A percentile compares a stretch with the other conserved stretches of the same genome.
Evolutionary conservation across 2,113 vertebrate species (phyloP).

Genomic region (Corvus hawaiiensis): DNA sequence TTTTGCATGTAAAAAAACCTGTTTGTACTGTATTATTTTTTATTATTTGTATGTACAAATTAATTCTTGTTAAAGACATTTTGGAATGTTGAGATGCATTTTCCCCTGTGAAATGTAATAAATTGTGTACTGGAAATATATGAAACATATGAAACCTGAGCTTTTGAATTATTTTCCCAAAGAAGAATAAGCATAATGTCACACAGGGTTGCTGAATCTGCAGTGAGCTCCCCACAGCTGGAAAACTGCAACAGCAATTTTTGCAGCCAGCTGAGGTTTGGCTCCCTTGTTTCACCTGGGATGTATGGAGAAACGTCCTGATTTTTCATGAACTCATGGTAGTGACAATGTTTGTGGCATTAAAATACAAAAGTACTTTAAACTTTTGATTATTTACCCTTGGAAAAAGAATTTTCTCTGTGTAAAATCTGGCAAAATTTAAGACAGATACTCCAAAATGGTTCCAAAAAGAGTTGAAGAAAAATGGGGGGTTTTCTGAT

Average conservation of each 20-base stretch:
- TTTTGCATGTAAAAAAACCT: neutral
- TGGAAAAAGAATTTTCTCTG: neutral
- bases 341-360: neutral
- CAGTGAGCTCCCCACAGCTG: neutral
- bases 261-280: neutral
- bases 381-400: neutral
- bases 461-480: neutral
- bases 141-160: neutral
- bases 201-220: neutral
- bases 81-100: neutral
- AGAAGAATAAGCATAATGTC: constrained; percentile 35
- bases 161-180: neutral
- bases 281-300: neutral
- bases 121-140: neutral
- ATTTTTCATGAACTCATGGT: neutral
- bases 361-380: neutral
- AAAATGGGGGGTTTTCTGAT: neutral
- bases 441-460: neutral
- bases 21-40: neutral
- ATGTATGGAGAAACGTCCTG: neutral
- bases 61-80: neutral
- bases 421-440: neutral
- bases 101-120: neutral
- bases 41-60: neutral
- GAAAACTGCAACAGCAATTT: neutral